Base-by-base conservation (phyloP, 2,797 vertebrate genomes). In the Micromesistius poutassou region DNA sequence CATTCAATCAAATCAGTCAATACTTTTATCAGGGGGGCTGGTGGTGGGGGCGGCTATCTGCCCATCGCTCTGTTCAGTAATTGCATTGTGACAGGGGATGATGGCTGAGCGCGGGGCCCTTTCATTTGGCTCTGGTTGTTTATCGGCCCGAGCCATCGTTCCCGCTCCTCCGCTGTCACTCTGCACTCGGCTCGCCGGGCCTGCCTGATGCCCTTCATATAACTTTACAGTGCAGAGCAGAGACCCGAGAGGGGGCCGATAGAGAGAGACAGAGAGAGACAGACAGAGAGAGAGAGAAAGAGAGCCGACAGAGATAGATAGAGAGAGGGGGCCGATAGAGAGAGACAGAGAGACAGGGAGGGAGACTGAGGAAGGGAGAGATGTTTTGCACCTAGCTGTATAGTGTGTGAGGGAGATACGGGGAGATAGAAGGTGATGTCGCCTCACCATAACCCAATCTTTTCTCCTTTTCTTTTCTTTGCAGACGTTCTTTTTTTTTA, bases 1-100 rank as follows among this genome's bases (percentile, higher is more conserved):
- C 98, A 98, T 98, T 98, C 97, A 98, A 98, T 98, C 97, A 98
- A 98, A 98, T 99, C 97, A 99, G 98, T 99, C 98, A 99, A 98
- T 99, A 99, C 97, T 98, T 98, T 98, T 99, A 98, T 99, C 98
- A 98, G 97, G 95, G 96, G 95, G 96, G 96, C 97, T 97, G 96
- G 92, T 92, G 94, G 96, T 94, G 96, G 96, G 96, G 96, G 96
- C 96, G 96, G 92, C 97, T 99, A 99, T 99, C 97, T 99, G 98
- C 97, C 98, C 97, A 99, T 99, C 98, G 97, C 97, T 98, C 98
- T 98, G 97, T 99, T 97, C 95, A 93, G 98, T 99, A 99, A 99
- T 99, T 99, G 98, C 97, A 99, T 99, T 99, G 98, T 99, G 98
- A 99, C 98, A 99, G 97, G 95, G 97, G 97, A 98, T 99, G 98